Evolutionary conservation across 2,888 invertebrate genomes (phyloP).

Genomic region (Pristionchus mayeri): DNA sequence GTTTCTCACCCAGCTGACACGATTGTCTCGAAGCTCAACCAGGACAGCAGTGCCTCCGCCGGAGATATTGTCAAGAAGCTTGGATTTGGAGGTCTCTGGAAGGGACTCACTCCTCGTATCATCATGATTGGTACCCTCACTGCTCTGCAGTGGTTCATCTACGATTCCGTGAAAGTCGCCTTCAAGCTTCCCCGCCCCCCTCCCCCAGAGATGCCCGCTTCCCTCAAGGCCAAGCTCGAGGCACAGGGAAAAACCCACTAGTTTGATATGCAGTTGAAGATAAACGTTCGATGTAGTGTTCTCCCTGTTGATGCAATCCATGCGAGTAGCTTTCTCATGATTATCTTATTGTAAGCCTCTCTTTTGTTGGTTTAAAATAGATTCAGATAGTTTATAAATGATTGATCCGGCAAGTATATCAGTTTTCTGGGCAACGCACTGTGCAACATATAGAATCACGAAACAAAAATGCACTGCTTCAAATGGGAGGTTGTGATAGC

Average conservation of each 20-base stretch:
- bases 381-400: slow-evolving; percentile 44
- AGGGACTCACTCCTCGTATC: slow-evolving; percentile 78
- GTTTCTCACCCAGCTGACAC: slow-evolving; percentile 99
- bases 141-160: slow-evolving; percentile 93
- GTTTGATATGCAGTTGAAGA: slow-evolving; percentile 8
- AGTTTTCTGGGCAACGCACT: neutral
- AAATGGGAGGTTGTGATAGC: neutral
- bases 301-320: slow-evolving; percentile 40
- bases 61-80: slow-evolving; percentile 84
- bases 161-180: slow-evolving; percentile 81
- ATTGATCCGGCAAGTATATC: slow-evolving; percentile 33
- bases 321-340: slow-evolving; percentile 39
- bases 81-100: slow-evolving; percentile 80
- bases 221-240: slow-evolving; percentile 84
- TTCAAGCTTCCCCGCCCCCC: slow-evolving; percentile 91
- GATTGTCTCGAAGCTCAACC: slow-evolving; percentile 93
- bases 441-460: neutral
- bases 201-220: slow-evolving; percentile 95
- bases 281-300: slow-evolving; percentile 17
- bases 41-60: slow-evolving; percentile 85
- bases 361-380: neutral
- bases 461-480: neutral
- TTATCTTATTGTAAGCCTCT: neutral
- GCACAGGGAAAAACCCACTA: slow-evolving; percentile 65
- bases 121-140: slow-evolving; percentile 94